phyloP scores from a whole-genome alignment of 2,113 vertebrate species.

The Stomatorhinus ivindoensis region DNA sequence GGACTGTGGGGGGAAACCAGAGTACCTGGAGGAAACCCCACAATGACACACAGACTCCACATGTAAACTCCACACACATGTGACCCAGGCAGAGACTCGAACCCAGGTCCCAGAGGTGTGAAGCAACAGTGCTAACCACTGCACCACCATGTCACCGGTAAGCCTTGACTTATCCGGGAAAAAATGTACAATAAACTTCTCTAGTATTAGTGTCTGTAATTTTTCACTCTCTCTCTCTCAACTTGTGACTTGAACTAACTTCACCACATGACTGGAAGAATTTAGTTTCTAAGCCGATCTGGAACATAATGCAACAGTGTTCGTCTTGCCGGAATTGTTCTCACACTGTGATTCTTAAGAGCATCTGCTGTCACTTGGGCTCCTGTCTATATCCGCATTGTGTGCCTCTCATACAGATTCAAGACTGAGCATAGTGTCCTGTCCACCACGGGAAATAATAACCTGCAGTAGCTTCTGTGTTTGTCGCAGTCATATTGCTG shows the following conservation, averaged over 20 bases:
- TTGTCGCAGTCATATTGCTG: not conserved
- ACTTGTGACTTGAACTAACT: slow-evolving; percentile 16
- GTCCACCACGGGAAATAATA: not conserved
- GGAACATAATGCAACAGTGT: not conserved
- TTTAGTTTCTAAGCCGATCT: not conserved
- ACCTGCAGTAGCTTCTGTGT: not conserved
- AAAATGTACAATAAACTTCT: not conserved
- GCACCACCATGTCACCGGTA: no score
- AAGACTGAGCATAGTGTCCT: not conserved
- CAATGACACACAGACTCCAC: no score
- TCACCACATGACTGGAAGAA: slow-evolving; percentile 18
- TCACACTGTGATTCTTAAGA: slow-evolving; percentile 1
- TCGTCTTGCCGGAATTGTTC: not conserved
- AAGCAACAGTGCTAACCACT: no score
- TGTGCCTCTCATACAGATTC: not conserved
- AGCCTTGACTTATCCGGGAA: not conserved
- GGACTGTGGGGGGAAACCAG: no score
- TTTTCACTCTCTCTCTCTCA: not conserved
- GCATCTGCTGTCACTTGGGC: not conserved
- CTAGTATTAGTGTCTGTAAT: not conserved
- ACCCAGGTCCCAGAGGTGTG: no score
- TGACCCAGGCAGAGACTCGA: no score
- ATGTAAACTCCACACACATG: no score
- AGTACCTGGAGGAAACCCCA: no score
- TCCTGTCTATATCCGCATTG: not conserved